phyloP scores from a whole-genome alignment of 1,140 invertebrate species.

The Drosophila nasuta region DNA sequence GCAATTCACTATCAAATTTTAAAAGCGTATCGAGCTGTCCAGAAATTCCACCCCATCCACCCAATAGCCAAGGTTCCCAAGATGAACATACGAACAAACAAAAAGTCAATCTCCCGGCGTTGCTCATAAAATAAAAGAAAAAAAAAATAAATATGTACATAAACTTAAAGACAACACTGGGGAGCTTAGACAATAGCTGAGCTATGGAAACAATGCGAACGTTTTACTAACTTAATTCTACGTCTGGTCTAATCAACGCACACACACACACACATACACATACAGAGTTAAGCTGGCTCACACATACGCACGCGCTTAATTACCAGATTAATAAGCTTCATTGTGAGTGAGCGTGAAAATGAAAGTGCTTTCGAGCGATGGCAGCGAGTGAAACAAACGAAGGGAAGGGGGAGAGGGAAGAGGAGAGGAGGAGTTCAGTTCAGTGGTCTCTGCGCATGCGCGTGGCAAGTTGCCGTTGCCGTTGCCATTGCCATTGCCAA shows the following conservation, averaged over 20 bases:
- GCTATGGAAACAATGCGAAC: slow-evolving; percentile 56
- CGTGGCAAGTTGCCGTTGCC: slow-evolving; percentile 72
- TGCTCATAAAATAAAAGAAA: slow-evolving; percentile 21
- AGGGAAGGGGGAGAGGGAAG: neutral
- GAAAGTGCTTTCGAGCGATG: slow-evolving; percentile 58
- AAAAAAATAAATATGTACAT: slow-evolving; percentile 3
- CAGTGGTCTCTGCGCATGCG: slow-evolving; percentile 60
- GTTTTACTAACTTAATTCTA: slow-evolving; percentile 78
- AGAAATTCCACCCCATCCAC: slow-evolving; percentile 7
- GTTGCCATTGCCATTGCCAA: neutral
- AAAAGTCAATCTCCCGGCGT: slow-evolving; percentile 21
- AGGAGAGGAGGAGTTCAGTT: slow-evolving; percentile 23
- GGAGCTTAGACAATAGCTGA: slow-evolving; percentile 23
- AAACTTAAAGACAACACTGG: slow-evolving; percentile 32
- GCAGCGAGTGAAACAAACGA: slow-evolving; percentile 2
- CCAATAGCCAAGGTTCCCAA: slow-evolving; percentile 5
- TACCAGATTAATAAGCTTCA: slow-evolving; percentile 75
- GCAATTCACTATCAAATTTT: slow-evolving; percentile 55
- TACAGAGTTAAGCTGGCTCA: slow-evolving; percentile 5
- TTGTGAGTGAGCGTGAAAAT: slow-evolving; percentile 75
- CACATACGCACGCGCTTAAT: slow-evolving; percentile 49
- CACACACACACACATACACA: slow-evolving; percentile 23
- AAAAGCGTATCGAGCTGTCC: slow-evolving; percentile 43
- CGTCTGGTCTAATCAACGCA: slow-evolving; percentile 53
- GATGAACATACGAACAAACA: slow-evolving; percentile 7